Evolutionary conservation across 2,797 vertebrate genomes (phyloP).

Genomic region (Darevskia nairensis): DNA sequence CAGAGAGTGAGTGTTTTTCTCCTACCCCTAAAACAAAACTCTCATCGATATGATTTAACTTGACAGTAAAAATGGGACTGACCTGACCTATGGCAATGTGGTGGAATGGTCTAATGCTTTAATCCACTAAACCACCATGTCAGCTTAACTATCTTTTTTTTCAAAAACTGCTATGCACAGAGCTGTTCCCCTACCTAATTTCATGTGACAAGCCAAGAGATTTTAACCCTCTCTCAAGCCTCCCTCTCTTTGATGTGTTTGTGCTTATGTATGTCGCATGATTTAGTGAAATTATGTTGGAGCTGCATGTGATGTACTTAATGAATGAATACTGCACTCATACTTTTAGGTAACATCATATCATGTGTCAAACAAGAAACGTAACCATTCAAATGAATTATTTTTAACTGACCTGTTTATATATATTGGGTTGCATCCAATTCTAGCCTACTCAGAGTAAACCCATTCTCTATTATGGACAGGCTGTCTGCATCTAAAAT

Average conservation of each 20-base stretch:
- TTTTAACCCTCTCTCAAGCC: neutral
- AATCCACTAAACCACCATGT: conserved; percentile 31
- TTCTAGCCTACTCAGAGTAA: too few species aligned
- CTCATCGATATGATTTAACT: conserved; percentile 45
- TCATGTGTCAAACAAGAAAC: conserved; percentile 30
- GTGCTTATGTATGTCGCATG: neutral
- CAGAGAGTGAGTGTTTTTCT: conserved; percentile 1
- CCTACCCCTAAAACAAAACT: conserved; percentile 51
- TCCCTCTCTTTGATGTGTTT: conserved; percentile 14
- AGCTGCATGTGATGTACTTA: neutral
- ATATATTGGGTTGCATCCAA: neutral
- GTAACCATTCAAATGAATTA: conserved; percentile 9
- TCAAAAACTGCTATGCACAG: conserved; percentile 16
- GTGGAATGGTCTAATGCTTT: conserved; percentile 43
- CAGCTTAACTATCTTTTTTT: conserved; percentile 45
- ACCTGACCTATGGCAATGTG: conserved; percentile 28
- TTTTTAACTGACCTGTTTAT: conserved; percentile 17
- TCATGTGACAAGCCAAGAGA: conserved; percentile 19
- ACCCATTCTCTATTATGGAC: too few species aligned
- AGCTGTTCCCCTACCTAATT: conserved; percentile 4
- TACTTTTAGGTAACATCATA: neutral
- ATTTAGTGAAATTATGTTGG: conserved; percentile 11
- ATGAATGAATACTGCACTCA: neutral
- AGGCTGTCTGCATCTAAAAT: too few species aligned
- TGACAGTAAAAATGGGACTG: conserved; percentile 56